Evolutionary conservation across 2,888 invertebrate species (phyloP), one percentile per base, ranked within the genome.

Genomic region (Malacosoma neustria): DNA sequence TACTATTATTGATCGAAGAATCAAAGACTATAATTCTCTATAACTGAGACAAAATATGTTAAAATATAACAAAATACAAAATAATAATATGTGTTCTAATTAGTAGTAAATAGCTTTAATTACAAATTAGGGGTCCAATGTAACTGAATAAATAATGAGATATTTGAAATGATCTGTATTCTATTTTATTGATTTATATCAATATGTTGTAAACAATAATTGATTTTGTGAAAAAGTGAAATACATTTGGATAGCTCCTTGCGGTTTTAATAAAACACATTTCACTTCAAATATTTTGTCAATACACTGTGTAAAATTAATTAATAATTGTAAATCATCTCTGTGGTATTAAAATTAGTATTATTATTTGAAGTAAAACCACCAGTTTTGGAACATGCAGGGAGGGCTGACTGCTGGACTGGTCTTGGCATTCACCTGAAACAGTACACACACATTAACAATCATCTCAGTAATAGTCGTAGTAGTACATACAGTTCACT

Each of bases 401-500:
- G n/a, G 56, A 46, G 9, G 70, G 60, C 42, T 77, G 73, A 33
- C 57, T 54, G 57, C 61, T 82, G 33, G 76, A 70, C 43, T 72
- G 68, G 46, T 82, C 84, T 68, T 81, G 87, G 73, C 91, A 91
- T 70, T 91, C 90, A 54, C 91, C 91, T 91, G 84, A 3, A 79
- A 81, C 51, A 47, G 41, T 48, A 54, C n/a, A n/a, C n/a, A n/a
- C n/a, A n/a, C n/a, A n/a, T n/a, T n/a, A n/a, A n/a, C n/a, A n/a
- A n/a, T n/a, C n/a, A n/a, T n/a, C n/a, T n/a, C n/a, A n/a, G n/a
- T n/a, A n/a, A n/a, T n/a, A n/a, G n/a, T n/a, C n/a, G n/a, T n/a
- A n/a, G n/a, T n/a, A n/a, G n/a, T n/a, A n/a, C n/a, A n/a, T n/a
- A n/a, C n/a, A n/a, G n/a, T n/a, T n/a, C n/a, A n/a, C n/a, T n/a